phyloP scores from a whole-genome alignment of 2,797 vertebrate genomes.

The Perodicticus potto region DNA sequence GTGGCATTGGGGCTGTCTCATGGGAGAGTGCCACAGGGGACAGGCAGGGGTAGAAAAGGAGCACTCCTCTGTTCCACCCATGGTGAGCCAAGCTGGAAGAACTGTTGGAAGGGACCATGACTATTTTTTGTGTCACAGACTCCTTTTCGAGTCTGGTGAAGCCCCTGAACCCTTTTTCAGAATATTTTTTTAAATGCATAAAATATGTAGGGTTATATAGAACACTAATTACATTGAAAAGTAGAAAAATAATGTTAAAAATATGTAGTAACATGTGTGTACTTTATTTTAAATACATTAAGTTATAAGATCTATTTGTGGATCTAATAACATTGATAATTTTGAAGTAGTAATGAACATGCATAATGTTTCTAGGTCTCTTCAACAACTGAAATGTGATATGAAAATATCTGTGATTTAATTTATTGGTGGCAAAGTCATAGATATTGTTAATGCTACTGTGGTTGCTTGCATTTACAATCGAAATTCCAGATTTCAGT shows the following conservation, averaged over 20 bases:
- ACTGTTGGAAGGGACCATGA: neutral
- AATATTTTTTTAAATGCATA: neutral
- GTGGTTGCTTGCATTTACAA: neutral
- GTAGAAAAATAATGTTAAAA: neutral
- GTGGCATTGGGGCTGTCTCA: neutral
- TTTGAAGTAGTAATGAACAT: neutral
- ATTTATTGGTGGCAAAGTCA: neutral
- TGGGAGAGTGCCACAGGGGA: neutral
- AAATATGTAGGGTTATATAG: neutral
- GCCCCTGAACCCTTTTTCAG: neutral
- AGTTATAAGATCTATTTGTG: neutral
- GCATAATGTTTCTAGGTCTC: neutral
- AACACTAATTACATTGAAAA: neutral
- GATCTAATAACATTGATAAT: neutral
- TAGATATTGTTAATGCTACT: neutral
- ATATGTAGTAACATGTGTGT: neutral
- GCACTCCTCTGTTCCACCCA: too few species aligned
- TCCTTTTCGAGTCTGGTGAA: neutral
- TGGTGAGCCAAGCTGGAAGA: fast-evolving
- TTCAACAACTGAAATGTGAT: neutral
- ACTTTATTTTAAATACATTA: neutral
- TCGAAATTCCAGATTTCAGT: neutral
- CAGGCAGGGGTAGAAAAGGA: too few species aligned
- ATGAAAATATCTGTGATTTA: neutral
- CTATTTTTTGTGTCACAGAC: too few species aligned